A percentile compares a stretch with the other conserved stretches of the same genome.
Conservation (phyloP, 2,113 vertebrate species). For the Cromileptes altivelis region DNA sequence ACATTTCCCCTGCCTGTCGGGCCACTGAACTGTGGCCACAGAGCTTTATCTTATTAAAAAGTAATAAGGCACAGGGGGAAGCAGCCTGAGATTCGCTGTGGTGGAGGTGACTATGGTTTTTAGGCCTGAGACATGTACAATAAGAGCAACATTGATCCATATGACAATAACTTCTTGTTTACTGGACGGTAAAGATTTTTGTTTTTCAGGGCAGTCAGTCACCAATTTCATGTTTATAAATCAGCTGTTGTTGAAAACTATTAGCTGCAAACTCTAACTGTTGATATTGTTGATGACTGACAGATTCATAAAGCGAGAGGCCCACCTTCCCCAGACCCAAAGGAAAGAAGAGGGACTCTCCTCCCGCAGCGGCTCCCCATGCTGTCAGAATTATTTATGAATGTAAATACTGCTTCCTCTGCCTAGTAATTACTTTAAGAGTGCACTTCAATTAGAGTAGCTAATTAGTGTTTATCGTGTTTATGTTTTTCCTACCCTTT, state of each 20-base stretch:
- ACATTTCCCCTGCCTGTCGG: constrained; percentile 37
- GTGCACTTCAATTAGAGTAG: constrained; percentile 82
- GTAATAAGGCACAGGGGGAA: constrained; percentile 55
- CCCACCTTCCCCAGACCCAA: constrained; percentile 34
- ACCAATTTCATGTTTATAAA: constrained; percentile 24
- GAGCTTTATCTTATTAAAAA: constrained; percentile 61
- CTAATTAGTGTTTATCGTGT: constrained; percentile 84
- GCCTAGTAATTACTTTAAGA: constrained; percentile 83
- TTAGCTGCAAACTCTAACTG: constrained; percentile 45
- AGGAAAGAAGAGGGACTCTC: constrained; percentile 46
- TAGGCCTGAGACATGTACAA: not conserved
- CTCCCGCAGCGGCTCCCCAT: constrained; percentile 41
- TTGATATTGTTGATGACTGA: constrained; percentile 57
- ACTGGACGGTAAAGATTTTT: constrained; percentile 13
- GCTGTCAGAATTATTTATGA: constrained; percentile 80
- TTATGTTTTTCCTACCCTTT: constrained; percentile 64
- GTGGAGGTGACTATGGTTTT: constrained; percentile 10
- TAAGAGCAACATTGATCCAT: constrained; percentile 26
- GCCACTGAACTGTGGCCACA: constrained; percentile 39
- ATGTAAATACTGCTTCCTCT: constrained; percentile 79
- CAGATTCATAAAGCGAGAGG: constrained; percentile 43
- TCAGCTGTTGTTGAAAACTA: constrained; percentile 20
- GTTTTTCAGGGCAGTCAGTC: constrained; percentile 3
- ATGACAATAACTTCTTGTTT: constrained; percentile 27
- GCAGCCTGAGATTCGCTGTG: not conserved